phyloP scores from a whole-genome alignment of 2,113 vertebrate genomes.

The Brienomyrus longianalis region DNA sequence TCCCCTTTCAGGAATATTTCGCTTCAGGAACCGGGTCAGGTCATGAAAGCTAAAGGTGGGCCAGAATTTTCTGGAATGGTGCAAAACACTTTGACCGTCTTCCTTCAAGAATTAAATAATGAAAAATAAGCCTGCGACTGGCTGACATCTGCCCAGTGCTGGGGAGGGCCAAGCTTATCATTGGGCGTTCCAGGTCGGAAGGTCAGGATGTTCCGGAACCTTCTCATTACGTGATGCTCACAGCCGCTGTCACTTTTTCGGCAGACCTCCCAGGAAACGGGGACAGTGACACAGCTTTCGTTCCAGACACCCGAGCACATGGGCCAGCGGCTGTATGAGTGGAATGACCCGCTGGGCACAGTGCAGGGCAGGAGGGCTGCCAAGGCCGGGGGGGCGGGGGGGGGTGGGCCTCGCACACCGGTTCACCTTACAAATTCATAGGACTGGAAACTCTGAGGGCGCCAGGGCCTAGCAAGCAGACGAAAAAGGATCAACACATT shows the following conservation, averaged over 20 bases:
- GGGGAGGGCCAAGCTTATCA: not conserved
- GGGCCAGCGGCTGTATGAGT: not conserved
- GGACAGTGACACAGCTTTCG: not conserved
- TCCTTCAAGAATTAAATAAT: not conserved
- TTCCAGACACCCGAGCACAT: not conserved
- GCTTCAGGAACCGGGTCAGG: not conserved
- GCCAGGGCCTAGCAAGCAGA: not conserved
- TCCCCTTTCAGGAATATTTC: not conserved
- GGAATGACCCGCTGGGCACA: not conserved
- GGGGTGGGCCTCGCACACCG: too few species aligned
- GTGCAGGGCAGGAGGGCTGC: not conserved
- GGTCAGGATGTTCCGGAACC: not conserved
- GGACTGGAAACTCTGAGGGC: slow-evolving; percentile 9
- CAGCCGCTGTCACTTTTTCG: not conserved
- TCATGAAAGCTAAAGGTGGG: not conserved
- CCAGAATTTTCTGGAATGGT: not conserved
- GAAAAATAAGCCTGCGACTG: not conserved
- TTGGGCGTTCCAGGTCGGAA: not conserved
- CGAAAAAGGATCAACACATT: not conserved
- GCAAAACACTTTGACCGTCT: not conserved
- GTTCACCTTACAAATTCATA: slow-evolving; percentile 2
- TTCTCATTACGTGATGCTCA: not conserved
- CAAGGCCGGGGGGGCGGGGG: not conserved
- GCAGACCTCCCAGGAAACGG: not conserved
- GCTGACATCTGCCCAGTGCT: not conserved